These are phyloP conservation scores for Lochmaea crataegi DNA, from an alignment of 2,888 invertebrate genomes.

Conservation along the genomic window DNA sequence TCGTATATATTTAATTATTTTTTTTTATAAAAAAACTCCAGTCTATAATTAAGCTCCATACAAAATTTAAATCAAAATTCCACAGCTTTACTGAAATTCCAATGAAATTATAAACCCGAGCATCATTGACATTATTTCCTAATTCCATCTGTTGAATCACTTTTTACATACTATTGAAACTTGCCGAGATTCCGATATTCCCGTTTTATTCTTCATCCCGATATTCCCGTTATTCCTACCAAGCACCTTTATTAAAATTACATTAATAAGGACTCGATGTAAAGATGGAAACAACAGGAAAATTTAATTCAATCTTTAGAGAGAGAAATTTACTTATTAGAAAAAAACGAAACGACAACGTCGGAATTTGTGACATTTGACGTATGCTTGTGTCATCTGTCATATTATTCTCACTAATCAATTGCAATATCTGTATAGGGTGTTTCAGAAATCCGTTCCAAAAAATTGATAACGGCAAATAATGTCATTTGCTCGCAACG, in stretches of 20 bases:
- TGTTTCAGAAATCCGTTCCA: too few relatives aligned
- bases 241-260: constrained; percentile 1
- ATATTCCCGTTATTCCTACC: background rate
- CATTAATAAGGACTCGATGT: background rate
- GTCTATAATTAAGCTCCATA: too few relatives aligned
- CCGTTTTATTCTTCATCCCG: background rate
- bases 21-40: too few relatives aligned
- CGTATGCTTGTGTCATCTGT: too few relatives aligned
- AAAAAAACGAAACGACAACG: too few relatives aligned
- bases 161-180: background rate
- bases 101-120: constrained; percentile 7
- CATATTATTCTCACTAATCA: too few relatives aligned
- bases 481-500: too few relatives aligned
- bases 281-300: background rate
- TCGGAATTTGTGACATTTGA: too few relatives aligned
- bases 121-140: background rate
- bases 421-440: too few relatives aligned
- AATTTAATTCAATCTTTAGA: too few relatives aligned
- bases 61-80: background rate
- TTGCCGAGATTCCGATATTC: background rate
- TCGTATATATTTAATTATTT: background rate
- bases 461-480: too few relatives aligned
- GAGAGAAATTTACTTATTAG: too few relatives aligned
- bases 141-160: constrained; percentile 8
- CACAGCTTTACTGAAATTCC: background rate